Percentiles rank a stretch among this genome's conserved stretches.
These are phyloP conservation scores for Forbesichthys agassizii DNA, from an alignment of 2,113 vertebrate species.

Conservation along the genomic window DNA sequence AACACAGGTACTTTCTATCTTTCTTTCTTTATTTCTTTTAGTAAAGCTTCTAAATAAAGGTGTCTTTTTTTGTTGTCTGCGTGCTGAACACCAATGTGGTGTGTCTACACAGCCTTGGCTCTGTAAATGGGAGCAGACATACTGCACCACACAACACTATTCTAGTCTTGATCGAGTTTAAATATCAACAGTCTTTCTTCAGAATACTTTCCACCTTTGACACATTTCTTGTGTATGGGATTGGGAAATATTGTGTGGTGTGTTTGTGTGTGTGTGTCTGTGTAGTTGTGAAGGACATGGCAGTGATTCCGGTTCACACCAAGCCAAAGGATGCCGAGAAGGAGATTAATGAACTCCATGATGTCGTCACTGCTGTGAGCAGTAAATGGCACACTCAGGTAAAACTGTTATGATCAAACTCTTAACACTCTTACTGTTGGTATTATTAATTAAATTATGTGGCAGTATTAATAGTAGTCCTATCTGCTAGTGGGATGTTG, in stretches of 20 bases:
- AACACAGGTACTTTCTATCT: slow-evolving; percentile 44
- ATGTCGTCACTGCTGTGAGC: slow-evolving; percentile 56
- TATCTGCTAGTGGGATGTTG: too few relatives aligned
- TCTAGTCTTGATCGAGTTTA: too few relatives aligned
- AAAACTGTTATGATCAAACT: slow-evolving; percentile 1
- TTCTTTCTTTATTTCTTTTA: neutral
- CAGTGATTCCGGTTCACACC: slow-evolving; percentile 62
- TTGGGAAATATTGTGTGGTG: neutral
- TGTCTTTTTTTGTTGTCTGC: too few relatives aligned
- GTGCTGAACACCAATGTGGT: too few relatives aligned
- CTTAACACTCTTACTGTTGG: neutral
- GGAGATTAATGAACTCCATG: slow-evolving; percentile 68
- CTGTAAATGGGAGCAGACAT: too few relatives aligned
- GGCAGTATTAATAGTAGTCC: neutral
- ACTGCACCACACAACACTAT: too few relatives aligned
- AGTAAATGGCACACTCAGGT: slow-evolving; percentile 62
- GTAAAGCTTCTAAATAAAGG: neutral
- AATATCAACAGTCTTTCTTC: too few relatives aligned
- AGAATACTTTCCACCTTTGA: too few relatives aligned
- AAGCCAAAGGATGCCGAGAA: slow-evolving; percentile 42
- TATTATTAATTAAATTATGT: neutral
- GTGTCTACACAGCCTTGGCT: too few relatives aligned
- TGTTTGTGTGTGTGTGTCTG: neutral
- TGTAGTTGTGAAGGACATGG: slow-evolving; percentile 64
- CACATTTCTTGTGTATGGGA: neutral